Conservation (phyloP, 2,888 invertebrate genomes). For the Torymus tubicola region DNA sequence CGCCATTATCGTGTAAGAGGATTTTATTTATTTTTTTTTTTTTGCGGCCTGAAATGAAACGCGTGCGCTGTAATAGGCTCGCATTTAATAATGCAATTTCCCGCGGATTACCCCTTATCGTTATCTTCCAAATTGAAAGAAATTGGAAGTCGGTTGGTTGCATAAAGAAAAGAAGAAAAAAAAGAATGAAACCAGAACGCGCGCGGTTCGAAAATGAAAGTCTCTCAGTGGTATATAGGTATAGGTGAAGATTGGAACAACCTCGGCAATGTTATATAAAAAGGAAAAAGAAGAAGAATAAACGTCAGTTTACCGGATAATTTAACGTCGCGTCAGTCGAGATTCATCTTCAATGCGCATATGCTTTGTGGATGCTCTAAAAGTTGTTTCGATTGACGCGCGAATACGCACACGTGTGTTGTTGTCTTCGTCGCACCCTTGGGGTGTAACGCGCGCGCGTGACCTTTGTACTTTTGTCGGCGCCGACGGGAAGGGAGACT, state of each 20-base stretch:
- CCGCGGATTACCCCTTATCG: slow-evolving; percentile 31
- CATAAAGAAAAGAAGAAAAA: slow-evolving; percentile 23
- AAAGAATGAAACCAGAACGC: not conserved
- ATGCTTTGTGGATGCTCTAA: not conserved
- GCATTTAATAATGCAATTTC: slow-evolving; percentile 47
- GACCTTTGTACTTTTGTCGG: too few relatives aligned
- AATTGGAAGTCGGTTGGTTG: slow-evolving; percentile 32
- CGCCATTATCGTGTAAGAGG: slow-evolving; percentile 35
- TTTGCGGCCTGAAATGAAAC: not conserved
- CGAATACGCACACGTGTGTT: too few relatives aligned
- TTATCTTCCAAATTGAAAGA: slow-evolving; percentile 39
- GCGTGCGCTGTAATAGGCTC: slow-evolving; percentile 7
- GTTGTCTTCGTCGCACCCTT: too few relatives aligned
- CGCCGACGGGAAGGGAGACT: too few relatives aligned
- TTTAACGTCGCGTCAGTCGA: slow-evolving; percentile 34
- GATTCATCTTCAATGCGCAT: slow-evolving; percentile 34
- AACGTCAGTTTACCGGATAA: slow-evolving; percentile 12
- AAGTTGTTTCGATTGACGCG: too few relatives aligned
- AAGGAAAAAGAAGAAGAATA: not conserved
- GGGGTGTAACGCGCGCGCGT: too few relatives aligned
- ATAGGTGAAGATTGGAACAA: not conserved
- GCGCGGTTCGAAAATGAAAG: slow-evolving; percentile 42
- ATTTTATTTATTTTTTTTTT: too few relatives aligned
- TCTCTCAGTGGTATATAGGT: too few relatives aligned
- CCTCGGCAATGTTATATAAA: slow-evolving; percentile 7